Base-by-base conservation (phyloP, 2,113 vertebrate genomes). In the Sinocyclocheilus anshuiensis region DNA sequence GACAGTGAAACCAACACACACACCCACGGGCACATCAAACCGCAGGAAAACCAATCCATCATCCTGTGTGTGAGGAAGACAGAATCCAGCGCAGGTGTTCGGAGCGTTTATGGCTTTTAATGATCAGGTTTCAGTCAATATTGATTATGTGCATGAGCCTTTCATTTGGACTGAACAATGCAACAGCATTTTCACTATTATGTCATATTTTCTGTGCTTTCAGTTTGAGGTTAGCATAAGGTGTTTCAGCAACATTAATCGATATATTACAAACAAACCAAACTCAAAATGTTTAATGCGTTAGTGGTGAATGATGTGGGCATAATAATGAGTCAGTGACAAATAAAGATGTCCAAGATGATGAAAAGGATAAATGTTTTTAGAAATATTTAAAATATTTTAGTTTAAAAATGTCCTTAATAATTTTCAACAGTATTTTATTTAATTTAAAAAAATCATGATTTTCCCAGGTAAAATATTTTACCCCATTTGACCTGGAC, bases 41-140 rank as follows among this genome's bases (percentile, higher is more conserved):
- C 36, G 7, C 78, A 26, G 36, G 36, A 81, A 81, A 81, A 81
- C 12, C 78, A 81, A 81, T 65, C 78, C n/a, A 65, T 48, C 59
- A 63, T 81, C 22, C 39, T 8, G n/a, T 3, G 39, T 42, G 42
- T 42, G 42, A 42, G 42, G 42, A 42, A 42, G 26, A 80, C 55
- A 42, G 55, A 16, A 81, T 65, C 13, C 39, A 48, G 15, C 1
- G 39, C 79, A 81, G 59, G n/a, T 67, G 59, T 24, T 26, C 59
- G 4, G 6, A 65, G 59, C n/a, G 2, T 12, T 59, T 77, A 18
- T 77, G 48, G 16, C 75, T 55, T 77, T 59, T 48, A 80, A 45
- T 39, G 79, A 81, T 69, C 81, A 71, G 24, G 10, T 83, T 71
- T n/a, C 81, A 83, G 81, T 83, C 65, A 55, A 71, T 71, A 83